Percentiles rank a stretch among this genome's conserved stretches.
phyloP scores from a whole-genome alignment of 1,140 invertebrate genomes.

The Amyelois transitella region DNA sequence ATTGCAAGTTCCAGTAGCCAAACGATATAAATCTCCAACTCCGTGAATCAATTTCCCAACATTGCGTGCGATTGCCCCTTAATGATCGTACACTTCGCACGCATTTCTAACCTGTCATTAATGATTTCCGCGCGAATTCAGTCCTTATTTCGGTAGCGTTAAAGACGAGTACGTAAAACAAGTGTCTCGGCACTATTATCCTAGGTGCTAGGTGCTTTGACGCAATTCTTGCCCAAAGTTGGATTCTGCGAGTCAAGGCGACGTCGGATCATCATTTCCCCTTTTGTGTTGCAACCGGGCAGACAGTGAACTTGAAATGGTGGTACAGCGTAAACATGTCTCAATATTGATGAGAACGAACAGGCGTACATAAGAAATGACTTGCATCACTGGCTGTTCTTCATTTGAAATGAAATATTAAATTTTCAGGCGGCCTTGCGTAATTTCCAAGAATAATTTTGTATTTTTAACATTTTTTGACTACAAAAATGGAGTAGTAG shows the following conservation, averaged over 20 bases:
- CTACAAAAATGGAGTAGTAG: slow-evolving; percentile 7
- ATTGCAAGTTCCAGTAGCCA: not conserved
- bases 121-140: not conserved
- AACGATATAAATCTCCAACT: not conserved
- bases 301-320: not conserved
- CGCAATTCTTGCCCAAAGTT: slow-evolving; percentile 1
- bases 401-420: not conserved
- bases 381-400: not conserved
- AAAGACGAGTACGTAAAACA: not conserved
- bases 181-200: not conserved
- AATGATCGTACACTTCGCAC: not conserved
- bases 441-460: not conserved
- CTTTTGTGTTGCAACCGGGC: slow-evolving; percentile 1
- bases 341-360: not conserved
- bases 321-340: not conserved
- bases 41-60: not conserved
- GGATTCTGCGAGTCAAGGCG: slow-evolving; percentile 3
- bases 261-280: slow-evolving; percentile 1
- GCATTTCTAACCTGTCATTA: not conserved
- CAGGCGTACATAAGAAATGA: not conserved
- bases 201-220: not conserved
- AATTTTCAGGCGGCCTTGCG: not conserved
- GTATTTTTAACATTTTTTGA: not conserved
- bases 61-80: not conserved
- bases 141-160: not conserved